These are phyloP conservation scores for Falco berigora DNA, from an alignment of 2,797 vertebrate species.

Conservation along the genomic window DNA sequence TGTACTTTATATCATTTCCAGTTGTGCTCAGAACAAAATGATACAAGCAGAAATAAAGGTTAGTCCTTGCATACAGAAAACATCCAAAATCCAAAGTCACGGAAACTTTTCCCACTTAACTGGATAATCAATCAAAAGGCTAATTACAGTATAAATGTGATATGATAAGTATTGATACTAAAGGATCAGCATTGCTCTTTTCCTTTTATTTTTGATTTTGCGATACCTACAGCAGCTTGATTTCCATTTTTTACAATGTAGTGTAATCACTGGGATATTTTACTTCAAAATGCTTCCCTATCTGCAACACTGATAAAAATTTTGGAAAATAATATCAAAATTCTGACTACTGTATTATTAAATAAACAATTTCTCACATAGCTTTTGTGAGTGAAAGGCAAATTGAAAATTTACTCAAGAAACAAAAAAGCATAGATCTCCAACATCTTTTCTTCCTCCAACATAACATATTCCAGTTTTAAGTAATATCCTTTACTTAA, in stretches of 20 bases:
- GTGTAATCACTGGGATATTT: fast-evolving
- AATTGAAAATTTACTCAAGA: neutral
- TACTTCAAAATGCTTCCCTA: neutral
- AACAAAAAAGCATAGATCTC: neutral
- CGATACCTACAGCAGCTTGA: neutral
- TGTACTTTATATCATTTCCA: neutral
- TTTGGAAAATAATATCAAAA: neutral
- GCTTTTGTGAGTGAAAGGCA: neutral
- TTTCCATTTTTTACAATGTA: neutral
- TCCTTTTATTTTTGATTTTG: neutral
- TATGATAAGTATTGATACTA: neutral
- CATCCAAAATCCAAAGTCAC: neutral
- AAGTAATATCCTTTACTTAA: neutral
- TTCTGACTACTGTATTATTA: neutral
- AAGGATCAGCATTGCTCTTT: neutral
- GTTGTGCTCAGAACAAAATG: neutral
- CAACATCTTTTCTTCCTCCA: neutral
- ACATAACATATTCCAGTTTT: neutral
- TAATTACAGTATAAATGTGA: neutral
- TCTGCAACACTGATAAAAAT: neutral
- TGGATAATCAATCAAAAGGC: neutral
- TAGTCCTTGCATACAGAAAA: neutral
- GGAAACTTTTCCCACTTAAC: neutral
- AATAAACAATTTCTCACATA: neutral
- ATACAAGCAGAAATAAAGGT: neutral